Base-by-base conservation (phyloP, 2,113 vertebrate species). In the Muntiacus reevesi region DNA sequence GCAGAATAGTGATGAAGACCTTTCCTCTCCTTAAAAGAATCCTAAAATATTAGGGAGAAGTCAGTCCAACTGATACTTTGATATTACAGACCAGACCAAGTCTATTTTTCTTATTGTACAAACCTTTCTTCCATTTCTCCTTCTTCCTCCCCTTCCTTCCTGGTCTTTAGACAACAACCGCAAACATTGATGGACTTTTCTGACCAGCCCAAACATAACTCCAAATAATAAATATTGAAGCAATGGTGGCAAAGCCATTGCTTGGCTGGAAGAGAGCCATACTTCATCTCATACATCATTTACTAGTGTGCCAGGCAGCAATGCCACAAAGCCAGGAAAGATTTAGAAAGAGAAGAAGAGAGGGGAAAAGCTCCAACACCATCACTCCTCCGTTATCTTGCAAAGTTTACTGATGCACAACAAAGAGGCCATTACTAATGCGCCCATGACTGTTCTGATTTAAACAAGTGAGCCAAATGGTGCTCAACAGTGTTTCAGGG, bases 241-340 rank as follows among this genome's bases (percentile, higher is more conserved):
- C 23, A 55, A 28, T 15, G 45, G 64, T 45, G 52, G 33, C 2
- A 27, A 16, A 47, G 45, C 59, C 43, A 36, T 33, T 30, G n/a
- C 59, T 52, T 71, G 78, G 19, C 84, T 43, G 55, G 45, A 59
- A 67, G 76, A 43, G 30, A 27, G 82, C 19, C 14, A 67, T 36
- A 19, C 55, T 92, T 95, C 50, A 71, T 94, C 60, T 93, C 87
- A 86, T 83, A 57, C 36, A 78, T n/a, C 87, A 60, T 50, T 82
- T 90, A 60, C 91, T 83, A 27, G 40, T 12, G 54, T 21, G 36
- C 40, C 10, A 43, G 94, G 86, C 76, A 91, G 60, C 60, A 16
- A 83, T 36, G 23, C 71, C 60, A 50, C n/a, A 62, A 55, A 91
- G 67, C 78, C 89, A 45, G 74, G 52, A 33, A 81, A 59, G 82